Conservation (phyloP, 2,888 invertebrate species). For the Venustoraphidia nigricollis region DNA sequence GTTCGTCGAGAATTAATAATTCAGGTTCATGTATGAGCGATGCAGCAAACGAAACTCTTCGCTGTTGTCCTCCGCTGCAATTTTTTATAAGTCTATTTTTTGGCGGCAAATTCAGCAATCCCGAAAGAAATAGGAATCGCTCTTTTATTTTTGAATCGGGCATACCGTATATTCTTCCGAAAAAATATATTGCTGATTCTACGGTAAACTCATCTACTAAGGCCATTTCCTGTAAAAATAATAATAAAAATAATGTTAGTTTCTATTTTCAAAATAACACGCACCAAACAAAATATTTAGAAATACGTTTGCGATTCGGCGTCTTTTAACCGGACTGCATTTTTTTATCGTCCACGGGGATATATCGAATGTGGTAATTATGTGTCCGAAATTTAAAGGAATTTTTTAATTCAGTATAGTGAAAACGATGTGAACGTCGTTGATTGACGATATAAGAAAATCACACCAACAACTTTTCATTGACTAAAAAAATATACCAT, state of each 20-base stretch:
- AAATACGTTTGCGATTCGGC: too few species aligned
- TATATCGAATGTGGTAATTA: too few species aligned
- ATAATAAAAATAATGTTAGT: constrained; percentile 3
- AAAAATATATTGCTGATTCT: constrained; percentile 70
- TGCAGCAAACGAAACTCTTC: constrained; percentile 77
- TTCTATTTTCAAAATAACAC: too few species aligned
- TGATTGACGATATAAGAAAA: too few species aligned
- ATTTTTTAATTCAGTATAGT: too few species aligned
- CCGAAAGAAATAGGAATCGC: constrained; percentile 48
- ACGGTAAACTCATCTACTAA: constrained; percentile 67
- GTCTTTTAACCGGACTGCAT: too few species aligned
- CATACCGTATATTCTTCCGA: constrained; percentile 70
- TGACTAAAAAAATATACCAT: too few species aligned
- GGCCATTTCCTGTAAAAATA: constrained; percentile 50
- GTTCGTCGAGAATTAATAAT: constrained; percentile 79
- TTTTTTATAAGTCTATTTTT: constrained; percentile 47
- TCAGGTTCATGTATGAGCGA: constrained; percentile 81
- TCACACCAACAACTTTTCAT: too few species aligned
- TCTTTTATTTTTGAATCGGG: constrained; percentile 41
- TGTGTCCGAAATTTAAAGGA: too few species aligned
- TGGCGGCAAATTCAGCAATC: constrained; percentile 62
- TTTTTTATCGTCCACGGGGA: too few species aligned
- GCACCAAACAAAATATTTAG: too few species aligned
- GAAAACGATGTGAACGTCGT: too few species aligned
- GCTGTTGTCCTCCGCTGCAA: constrained; percentile 80